Evolutionary conservation across 2,113 vertebrate species (phyloP), one percentile per base, ranked within the genome.

Genomic region (Malurus elegans): DNA sequence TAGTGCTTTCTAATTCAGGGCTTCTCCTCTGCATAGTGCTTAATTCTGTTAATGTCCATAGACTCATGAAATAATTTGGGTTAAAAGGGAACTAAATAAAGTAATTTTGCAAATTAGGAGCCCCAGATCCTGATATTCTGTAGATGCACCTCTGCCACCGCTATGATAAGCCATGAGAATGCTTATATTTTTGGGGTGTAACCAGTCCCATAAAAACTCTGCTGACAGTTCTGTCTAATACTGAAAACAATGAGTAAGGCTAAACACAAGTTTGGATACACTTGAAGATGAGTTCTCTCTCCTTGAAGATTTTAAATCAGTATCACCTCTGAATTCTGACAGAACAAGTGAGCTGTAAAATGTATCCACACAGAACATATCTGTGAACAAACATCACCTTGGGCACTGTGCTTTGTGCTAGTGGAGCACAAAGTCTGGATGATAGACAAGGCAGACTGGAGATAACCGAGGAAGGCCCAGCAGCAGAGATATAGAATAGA

Each of bases 391-490:
- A 40, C 28, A 44, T 42, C 5, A 5, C 62, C 62, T 28, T 10
- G 51, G 50, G 51, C 58, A 18, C 57, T 10, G 40, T 0, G 1
- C 42, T 64, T 40, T 56, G 45, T 70, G 72, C 69, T 31, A 14
- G 38, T 2, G 1, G 29, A 56, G 62, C 40, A 36, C 24, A 0
- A 1, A 15, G 15, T 24, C 47, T 56, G 26, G 47, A 16, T 18
- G 79, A 82, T 24, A 70, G 69, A 62, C 34, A 14, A 18, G 48
- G 14, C 40, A 48, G 53, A 16, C 28, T 51, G 50, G 48, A 61
- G 28, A 57, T 44, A 14, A 2, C 1, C 0, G 0, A 76, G 70
- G 57, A 36, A n/a, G 72, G 48, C 11, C 53, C 28, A 3, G 2
- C 61, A 54, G 81, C n/a, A 57, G 44, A 79, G 53, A 32, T 64